Conservation (phyloP, 2,888 invertebrate genomes). For the Stenoptilia bipunctidactyla region DNA sequence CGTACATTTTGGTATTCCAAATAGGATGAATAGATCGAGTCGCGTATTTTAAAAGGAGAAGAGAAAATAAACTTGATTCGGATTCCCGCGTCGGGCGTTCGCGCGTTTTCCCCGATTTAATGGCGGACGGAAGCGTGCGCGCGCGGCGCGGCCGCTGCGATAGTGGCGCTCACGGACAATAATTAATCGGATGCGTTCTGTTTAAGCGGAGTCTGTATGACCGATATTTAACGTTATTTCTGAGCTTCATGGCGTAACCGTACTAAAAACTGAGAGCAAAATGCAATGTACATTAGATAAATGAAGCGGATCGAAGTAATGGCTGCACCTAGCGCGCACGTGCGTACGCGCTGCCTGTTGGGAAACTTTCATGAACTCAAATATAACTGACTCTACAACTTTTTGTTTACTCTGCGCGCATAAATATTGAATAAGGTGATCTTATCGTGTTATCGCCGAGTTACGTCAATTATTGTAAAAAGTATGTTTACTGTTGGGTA, state of each 20-base stretch:
- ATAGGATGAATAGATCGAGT: background rate
- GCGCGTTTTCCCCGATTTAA: slow-evolving; percentile 41
- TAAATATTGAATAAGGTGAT: no score
- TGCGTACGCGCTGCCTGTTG: slow-evolving; percentile 8
- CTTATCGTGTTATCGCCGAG: no score
- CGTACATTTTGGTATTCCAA: background rate
- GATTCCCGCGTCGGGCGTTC: slow-evolving; percentile 22
- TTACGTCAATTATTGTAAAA: no score
- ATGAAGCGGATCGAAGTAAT: slow-evolving; percentile 35
- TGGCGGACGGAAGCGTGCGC: slow-evolving; percentile 48
- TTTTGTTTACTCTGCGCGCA: no score
- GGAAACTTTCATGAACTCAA: background rate
- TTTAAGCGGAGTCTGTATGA: slow-evolving; percentile 52
- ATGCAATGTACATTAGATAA: slow-evolving; percentile 62
- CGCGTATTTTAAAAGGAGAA: background rate
- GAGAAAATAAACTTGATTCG: slow-evolving; percentile 1
- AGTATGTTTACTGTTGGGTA: no score
- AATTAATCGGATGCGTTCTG: slow-evolving; percentile 60
- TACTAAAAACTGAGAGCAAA: slow-evolving; percentile 59
- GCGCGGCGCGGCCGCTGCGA: slow-evolving; percentile 48
- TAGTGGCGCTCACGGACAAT: slow-evolving; percentile 43
- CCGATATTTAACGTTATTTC: slow-evolving; percentile 70
- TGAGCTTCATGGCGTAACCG: slow-evolving; percentile 61
- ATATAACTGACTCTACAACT: no score
- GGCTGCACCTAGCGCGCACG: slow-evolving; percentile 12